A percentile compares a stretch with the other conserved stretches of the same genome.
Evolutionary conservation across 2,113 vertebrate genomes (phyloP).

Genomic region (Cynoglossus semilaevis): DNA sequence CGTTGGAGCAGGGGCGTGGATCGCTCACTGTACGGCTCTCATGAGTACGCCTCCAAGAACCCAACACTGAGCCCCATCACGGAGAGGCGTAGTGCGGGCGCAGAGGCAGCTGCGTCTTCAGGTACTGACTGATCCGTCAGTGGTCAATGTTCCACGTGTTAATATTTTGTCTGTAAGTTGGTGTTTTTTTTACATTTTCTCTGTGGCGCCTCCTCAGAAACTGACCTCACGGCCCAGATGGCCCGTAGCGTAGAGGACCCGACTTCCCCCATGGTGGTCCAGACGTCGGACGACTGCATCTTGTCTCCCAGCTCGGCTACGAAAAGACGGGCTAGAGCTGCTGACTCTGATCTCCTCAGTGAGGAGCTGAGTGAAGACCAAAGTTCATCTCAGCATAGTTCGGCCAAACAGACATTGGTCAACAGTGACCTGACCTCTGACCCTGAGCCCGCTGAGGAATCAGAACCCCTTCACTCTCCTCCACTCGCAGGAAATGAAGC

Average conservation of each 20-base stretch:
- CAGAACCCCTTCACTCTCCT: too few species aligned
- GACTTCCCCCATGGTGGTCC: too few species aligned
- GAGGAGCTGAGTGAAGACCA: constrained; percentile 6
- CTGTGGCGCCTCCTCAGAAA: too few species aligned
- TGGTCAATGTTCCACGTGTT: too few species aligned
- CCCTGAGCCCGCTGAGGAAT: neutral
- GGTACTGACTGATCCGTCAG: neutral
- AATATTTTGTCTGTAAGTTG: too few species aligned
- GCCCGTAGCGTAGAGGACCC: too few species aligned
- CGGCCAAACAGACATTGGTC: neutral
- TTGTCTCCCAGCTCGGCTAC: neutral
- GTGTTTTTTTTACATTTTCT: too few species aligned
- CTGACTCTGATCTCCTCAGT: neutral
- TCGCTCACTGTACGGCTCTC: constrained; percentile 71
- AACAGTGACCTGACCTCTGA: constrained; percentile 10
- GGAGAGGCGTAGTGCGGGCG: constrained; percentile 44
- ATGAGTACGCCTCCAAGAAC: constrained; percentile 72
- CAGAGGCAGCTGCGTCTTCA: neutral
- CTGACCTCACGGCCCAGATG: too few species aligned
- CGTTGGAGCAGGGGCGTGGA: constrained; percentile 70
- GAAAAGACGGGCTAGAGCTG: too few species aligned
- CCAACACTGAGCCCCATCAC: constrained; percentile 74
- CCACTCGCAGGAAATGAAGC: too few species aligned
- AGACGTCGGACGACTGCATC: too few species aligned
- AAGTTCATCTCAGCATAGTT: too few species aligned